A percentile compares a stretch with the other conserved stretches of the same genome.
Evolutionary conservation across 2,888 invertebrate species (phyloP).

Genomic region (Thecophora atra): DNA sequence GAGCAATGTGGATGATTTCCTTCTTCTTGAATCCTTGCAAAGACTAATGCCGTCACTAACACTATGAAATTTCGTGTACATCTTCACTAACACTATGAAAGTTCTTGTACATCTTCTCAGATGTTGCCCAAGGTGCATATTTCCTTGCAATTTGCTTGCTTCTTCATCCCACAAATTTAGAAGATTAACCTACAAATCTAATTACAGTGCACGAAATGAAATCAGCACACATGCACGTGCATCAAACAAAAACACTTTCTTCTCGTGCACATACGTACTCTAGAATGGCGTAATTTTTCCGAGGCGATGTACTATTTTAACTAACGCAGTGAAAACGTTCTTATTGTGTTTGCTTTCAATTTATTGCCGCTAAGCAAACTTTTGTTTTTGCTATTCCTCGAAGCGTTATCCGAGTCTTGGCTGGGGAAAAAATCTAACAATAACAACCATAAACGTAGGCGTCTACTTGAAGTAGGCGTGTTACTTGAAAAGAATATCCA

Average conservation of each 20-base stretch:
- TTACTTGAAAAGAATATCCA: too few species aligned
- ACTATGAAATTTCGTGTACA: background rate
- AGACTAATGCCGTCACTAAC: background rate
- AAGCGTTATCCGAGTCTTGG: slow-evolving; percentile 12
- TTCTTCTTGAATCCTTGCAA: background rate
- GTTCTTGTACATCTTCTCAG: background rate
- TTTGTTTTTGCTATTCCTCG: slow-evolving; percentile 8
- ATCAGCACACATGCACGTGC: background rate
- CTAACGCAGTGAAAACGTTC: slow-evolving; percentile 49
- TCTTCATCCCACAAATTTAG: slow-evolving; percentile 46
- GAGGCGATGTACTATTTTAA: slow-evolving; percentile 27
- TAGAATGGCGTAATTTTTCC: slow-evolving; percentile 31
- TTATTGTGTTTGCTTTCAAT: slow-evolving; percentile 43
- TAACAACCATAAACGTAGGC: background rate
- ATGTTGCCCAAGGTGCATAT: slow-evolving; percentile 13
- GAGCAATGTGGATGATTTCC: too few species aligned
- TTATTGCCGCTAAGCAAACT: slow-evolving; percentile 6
- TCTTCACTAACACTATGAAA: background rate
- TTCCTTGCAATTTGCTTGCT: background rate
- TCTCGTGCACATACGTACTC: slow-evolving; percentile 13
- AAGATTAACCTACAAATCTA: slow-evolving; percentile 60
- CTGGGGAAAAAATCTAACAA: background rate
- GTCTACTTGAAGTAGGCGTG: too few species aligned
- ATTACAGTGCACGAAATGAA: slow-evolving; percentile 49
- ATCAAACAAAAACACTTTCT: slow-evolving; percentile 1